Evolutionary conservation across 2,888 invertebrate genomes (phyloP), one percentile per base, ranked within the genome.

Genomic region (Metellina segmentata): DNA sequence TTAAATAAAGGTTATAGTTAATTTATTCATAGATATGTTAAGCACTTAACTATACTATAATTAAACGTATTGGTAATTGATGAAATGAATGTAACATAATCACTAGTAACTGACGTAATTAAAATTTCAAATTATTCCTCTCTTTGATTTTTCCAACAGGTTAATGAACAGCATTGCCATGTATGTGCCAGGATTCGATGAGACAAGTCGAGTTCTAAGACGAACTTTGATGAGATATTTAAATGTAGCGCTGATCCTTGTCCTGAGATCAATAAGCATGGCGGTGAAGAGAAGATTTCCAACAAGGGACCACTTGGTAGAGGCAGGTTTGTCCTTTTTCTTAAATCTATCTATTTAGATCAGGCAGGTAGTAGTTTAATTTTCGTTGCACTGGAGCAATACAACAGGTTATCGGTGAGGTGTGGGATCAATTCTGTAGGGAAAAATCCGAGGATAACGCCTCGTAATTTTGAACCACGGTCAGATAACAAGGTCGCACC

Each of bases 151-250:
- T 4, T 4, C 34, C 34, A 34, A 61, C 94, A 96, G 96, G 94
- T 94, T 96, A 53, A 96, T 96, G 95, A 96, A 96, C 94, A 95
- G 95, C 91, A 95, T 96, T 81, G 95, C 96, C 20, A 94, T 96
- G 91, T 96, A 96, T 94, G 95, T 96, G 74, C 95, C 95, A 11
- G 96, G 96, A 34, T 95, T 95, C 85, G 96, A 96, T 93, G 96
- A 96, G 89, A 95, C 96, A 85, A 95, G 95, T 75, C 95, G 96
- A n/a, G 96, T 96, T 94, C 94, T 96, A 90, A 95, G 96, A n/a
- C 95, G 96, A 85, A 95, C 96, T 0, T 94, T 96, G 89, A 96
- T 96, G 95, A 95, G 96, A 53, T 96, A 96, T 94, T 95, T 96
- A 94, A 96, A 96, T 94, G 95, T 96, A 93, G 94, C 94, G 93